Evolutionary conservation across 2,113 vertebrate genomes (phyloP).

Genomic region (Ailuropoda melanoleuca): DNA sequence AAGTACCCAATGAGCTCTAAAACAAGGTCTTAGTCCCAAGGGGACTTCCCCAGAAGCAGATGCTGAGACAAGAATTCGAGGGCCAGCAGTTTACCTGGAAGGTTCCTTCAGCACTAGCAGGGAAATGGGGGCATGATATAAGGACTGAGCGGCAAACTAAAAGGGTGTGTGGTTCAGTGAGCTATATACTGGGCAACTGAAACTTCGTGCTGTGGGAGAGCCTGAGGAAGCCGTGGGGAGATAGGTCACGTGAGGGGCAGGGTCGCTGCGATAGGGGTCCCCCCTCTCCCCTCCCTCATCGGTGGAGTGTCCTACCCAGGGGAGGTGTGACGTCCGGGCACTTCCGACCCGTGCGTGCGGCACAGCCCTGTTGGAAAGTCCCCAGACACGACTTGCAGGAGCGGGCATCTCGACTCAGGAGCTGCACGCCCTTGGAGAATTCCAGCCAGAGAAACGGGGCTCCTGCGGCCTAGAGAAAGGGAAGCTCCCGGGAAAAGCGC

Average conservation of each 20-base stretch:
- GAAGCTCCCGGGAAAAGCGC: not conserved
- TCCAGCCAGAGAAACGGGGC: not conserved
- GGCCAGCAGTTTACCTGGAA: not conserved
- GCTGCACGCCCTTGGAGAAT: not conserved
- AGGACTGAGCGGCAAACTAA: not conserved
- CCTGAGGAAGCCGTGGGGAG: not conserved
- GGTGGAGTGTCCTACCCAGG: not conserved
- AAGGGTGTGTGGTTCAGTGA: not conserved
- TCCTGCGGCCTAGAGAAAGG: not conserved
- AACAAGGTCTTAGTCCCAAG: not conserved
- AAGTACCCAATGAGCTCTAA: not conserved
- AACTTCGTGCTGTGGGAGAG: not conserved
- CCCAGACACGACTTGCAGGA: not conserved
- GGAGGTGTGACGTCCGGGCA: not conserved
- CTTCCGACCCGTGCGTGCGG: not conserved
- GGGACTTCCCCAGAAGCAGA: not conserved
- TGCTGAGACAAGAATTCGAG: not conserved
- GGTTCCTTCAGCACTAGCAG: not conserved
- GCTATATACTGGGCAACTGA: not conserved
- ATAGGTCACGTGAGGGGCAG: accelerated
- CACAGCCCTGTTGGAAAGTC: not conserved
- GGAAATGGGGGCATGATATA: not conserved
- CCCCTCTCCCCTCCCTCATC: not conserved
- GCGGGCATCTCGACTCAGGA: not conserved
- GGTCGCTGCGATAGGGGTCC: not conserved